phyloP scores from a whole-genome alignment of 1,140 invertebrate genomes.

The Drosophila kepulauana region DNA sequence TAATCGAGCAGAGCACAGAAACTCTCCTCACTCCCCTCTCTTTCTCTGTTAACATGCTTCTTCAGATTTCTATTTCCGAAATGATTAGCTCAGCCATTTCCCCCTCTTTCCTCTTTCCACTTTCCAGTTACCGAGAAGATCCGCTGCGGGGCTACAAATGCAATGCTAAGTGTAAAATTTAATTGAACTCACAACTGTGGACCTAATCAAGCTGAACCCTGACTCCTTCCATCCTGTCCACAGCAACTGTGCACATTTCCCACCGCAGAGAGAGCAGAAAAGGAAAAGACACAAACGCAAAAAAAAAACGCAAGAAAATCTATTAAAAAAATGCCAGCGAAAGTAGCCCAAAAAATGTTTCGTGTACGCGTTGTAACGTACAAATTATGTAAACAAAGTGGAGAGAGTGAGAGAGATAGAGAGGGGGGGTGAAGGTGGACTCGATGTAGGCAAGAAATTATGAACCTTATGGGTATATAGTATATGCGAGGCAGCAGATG shows the following conservation, averaged over 20 bases:
- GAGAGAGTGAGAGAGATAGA: not conserved
- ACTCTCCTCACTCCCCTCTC: not conserved
- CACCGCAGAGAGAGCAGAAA: slow-evolving; percentile 38
- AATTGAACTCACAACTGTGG: slow-evolving; percentile 63
- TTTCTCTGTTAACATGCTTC: not conserved
- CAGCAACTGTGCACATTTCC: slow-evolving; percentile 73
- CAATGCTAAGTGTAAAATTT: slow-evolving; percentile 65
- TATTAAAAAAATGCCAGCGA: slow-evolving; percentile 70
- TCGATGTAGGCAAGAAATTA: slow-evolving; percentile 60
- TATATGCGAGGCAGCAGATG: slow-evolving; percentile 56
- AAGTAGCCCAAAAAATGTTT: slow-evolving; percentile 76
- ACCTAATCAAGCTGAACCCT: slow-evolving; percentile 42
- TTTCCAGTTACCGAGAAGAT: not conserved
- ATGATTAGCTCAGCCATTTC: slow-evolving; percentile 13
- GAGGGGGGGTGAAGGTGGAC: not conserved
- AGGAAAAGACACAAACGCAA: slow-evolving; percentile 7
- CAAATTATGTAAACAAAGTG: slow-evolving; percentile 80
- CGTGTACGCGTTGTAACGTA: slow-evolving; percentile 80
- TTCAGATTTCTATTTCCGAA: slow-evolving; percentile 15
- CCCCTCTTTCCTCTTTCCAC: not conserved
- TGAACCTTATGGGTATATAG: slow-evolving; percentile 60
- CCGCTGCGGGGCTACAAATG: slow-evolving; percentile 35
- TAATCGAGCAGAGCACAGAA: slow-evolving; percentile 63
- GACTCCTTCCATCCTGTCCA: slow-evolving; percentile 18
- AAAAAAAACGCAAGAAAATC: slow-evolving; percentile 55